These are phyloP conservation scores for Holcopasites calliopsidis DNA, from an alignment of 1,140 invertebrate genomes.

Conservation along the genomic window DNA sequence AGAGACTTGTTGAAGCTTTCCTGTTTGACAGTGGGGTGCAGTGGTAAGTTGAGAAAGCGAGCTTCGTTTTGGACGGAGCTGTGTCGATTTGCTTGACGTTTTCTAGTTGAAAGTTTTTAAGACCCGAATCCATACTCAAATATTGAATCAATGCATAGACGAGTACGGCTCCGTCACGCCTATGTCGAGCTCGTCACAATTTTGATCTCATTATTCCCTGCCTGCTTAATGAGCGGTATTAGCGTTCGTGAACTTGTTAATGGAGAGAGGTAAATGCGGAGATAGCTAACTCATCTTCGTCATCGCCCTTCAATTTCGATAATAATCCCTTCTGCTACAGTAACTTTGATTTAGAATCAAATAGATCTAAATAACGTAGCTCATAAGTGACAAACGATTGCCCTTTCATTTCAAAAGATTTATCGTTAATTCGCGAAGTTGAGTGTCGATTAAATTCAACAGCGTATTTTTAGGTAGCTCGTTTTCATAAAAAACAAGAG, in stretches of 20 bases:
- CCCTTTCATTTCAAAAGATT: too few species aligned
- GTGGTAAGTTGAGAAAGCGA: neutral
- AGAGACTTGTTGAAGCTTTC: neutral
- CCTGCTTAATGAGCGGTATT: constrained; percentile 23
- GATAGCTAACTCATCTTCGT: neutral
- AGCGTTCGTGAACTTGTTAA: constrained; percentile 27
- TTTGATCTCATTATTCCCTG: constrained; percentile 23
- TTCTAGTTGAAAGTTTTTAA: too few species aligned
- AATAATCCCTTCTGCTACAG: neutral
- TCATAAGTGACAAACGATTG: too few species aligned
- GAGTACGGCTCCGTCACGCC: neutral
- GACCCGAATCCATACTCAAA: too few species aligned
- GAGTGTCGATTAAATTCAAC: neutral
- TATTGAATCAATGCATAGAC: too few species aligned
- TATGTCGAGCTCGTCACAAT: constrained; percentile 25
- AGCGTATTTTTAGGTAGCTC: neutral
- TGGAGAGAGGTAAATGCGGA: neutral
- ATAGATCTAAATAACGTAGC: too few species aligned
- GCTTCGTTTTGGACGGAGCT: too few species aligned
- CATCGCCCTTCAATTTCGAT: neutral
- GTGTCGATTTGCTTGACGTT: too few species aligned
- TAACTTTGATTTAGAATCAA: too few species aligned
- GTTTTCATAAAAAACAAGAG: neutral
- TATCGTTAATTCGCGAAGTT: neutral
- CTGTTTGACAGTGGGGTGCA: neutral